Conservation (phyloP, 2,888 invertebrate genomes). For the Caenorhabditis drosophilae region DNA sequence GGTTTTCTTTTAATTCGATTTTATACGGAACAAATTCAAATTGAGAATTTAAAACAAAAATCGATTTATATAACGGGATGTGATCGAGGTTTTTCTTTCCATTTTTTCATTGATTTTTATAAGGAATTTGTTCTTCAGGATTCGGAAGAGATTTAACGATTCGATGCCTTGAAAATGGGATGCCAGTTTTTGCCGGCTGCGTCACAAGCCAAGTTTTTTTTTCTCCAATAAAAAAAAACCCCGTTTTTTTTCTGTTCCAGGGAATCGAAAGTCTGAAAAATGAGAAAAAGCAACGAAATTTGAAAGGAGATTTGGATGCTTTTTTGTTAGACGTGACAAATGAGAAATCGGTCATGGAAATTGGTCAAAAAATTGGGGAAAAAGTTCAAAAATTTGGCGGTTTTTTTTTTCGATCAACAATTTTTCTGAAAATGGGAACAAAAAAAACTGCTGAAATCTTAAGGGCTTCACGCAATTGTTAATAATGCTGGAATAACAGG, state of each 20-base stretch:
- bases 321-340: conserved; percentile 60
- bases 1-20: conserved; percentile 14
- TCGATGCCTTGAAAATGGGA: conserved; percentile 49
- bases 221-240: too few species aligned
- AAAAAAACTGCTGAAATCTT: conserved; percentile 5
- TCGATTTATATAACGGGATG: conserved; percentile 59
- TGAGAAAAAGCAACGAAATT: too few species aligned
- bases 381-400: conserved; percentile 42
- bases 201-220: conserved; percentile 46
- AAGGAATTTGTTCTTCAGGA: conserved; percentile 30
- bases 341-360: conserved; percentile 56
- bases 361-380: conserved; percentile 45
- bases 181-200: conserved; percentile 63
- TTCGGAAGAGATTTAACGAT: conserved; percentile 57
- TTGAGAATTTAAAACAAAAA: conserved; percentile 33
- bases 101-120: background rate
- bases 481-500: conserved; percentile 68
- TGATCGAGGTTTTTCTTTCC: conserved; percentile 47
- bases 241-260: too few species aligned
- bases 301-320: conserved; percentile 35
- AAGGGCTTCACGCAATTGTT: conserved; percentile 63
- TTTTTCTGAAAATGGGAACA: too few species aligned
- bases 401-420: conserved; percentile 1
- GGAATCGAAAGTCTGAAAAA: conserved; percentile 39
- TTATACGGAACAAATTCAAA: conserved; percentile 30